Conservation (phyloP, 2,113 vertebrate species). For the Mormoops blainvillei region DNA sequence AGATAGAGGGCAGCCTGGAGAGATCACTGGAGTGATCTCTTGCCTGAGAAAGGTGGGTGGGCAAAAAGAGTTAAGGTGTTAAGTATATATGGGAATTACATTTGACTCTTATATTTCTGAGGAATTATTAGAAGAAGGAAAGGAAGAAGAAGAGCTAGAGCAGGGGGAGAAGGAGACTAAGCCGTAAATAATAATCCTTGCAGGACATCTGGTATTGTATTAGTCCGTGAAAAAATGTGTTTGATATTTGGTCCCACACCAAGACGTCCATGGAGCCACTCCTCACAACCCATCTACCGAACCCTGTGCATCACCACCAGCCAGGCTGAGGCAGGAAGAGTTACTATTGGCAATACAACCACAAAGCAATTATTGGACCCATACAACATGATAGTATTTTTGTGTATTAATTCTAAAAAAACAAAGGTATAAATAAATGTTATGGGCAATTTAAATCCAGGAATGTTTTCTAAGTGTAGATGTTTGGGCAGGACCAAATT, state of each 20-base stretch:
- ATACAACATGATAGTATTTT: too few species aligned
- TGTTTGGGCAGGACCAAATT: background rate
- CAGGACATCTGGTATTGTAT: background rate
- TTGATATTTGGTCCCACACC: background rate
- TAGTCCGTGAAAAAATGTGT: background rate
- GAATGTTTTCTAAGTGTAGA: background rate
- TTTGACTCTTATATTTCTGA: background rate
- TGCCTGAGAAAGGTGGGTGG: rapidly evolving
- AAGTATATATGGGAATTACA: background rate
- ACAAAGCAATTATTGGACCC: background rate
- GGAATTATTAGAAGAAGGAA: background rate
- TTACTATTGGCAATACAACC: background rate
- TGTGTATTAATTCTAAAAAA: background rate
- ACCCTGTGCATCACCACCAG: background rate
- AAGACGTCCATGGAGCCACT: too few species aligned
- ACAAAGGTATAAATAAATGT: background rate
- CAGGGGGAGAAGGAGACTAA: background rate
- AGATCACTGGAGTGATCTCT: background rate
- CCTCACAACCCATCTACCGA: background rate
- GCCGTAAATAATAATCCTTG: background rate
- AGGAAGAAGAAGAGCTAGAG: background rate
- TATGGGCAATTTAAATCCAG: background rate
- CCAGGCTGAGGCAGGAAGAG: background rate
- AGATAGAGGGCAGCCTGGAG: background rate
- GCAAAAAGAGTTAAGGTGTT: background rate